phyloP scores from a whole-genome alignment of 2,113 vertebrate genomes.

The Tauraco erythrolophus region DNA sequence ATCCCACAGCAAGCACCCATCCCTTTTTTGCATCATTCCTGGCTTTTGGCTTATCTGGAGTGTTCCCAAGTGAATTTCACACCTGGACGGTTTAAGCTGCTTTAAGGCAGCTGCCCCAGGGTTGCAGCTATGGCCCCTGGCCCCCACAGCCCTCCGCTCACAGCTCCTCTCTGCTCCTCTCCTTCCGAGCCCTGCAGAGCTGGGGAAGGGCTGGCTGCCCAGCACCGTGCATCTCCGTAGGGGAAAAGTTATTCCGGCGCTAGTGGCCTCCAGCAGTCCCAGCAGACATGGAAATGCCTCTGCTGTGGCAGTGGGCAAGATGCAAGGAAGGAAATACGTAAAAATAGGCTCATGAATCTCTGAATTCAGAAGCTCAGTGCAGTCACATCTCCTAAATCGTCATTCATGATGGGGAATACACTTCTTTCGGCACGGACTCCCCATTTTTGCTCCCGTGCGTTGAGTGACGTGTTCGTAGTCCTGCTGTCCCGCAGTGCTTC shows the following conservation, averaged over 20 bases:
- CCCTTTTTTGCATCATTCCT: not conserved
- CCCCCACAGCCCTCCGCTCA: not conserved
- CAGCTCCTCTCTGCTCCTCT: not conserved
- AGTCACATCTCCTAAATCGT: not conserved
- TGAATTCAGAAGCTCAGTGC: not conserved
- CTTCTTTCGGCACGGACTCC: not conserved
- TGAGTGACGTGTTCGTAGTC: not conserved
- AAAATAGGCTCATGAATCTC: not conserved
- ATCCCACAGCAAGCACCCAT: not conserved
- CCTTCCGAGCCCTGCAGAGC: not conserved
- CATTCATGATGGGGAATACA: not conserved
- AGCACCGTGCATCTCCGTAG: rapidly evolving
- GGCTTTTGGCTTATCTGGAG: not conserved
- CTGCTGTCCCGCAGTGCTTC: not conserved
- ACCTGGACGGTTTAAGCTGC: not conserved
- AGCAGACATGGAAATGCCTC: not conserved
- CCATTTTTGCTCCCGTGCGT: not conserved
- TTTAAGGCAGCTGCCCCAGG: not conserved
- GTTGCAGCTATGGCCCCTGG: not conserved
- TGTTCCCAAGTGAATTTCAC: not conserved
- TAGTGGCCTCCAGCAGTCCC: not conserved
- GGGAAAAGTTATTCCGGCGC: no score
- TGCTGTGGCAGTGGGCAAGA: not conserved
- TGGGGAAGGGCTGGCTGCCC: not conserved
- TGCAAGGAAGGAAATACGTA: not conserved